phyloP scores from a whole-genome alignment of 2,797 vertebrate genomes.

The Enteromius argenteus region DNA sequence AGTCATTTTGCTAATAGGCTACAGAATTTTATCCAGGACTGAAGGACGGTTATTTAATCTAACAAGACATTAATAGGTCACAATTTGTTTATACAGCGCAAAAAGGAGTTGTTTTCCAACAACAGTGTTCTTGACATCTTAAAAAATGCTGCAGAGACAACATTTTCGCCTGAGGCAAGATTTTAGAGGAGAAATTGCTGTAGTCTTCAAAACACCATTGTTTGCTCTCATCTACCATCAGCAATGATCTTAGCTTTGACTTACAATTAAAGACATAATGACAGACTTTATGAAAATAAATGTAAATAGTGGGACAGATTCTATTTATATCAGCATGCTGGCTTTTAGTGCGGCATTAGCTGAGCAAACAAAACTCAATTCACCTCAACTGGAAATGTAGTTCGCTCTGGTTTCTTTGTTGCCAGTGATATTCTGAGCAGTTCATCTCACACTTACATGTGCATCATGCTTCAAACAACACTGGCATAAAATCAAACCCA shows the following conservation, averaged over 20 bases:
- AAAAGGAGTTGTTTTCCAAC: constrained; percentile 60
- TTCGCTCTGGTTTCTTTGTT: constrained; percentile 8
- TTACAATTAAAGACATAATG: constrained; percentile 53
- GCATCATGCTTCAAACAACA: constrained; percentile 33
- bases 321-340: constrained; percentile 51
- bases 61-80: constrained; percentile 72
- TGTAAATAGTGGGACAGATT: constrained; percentile 15
- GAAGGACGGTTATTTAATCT: constrained; percentile 61
- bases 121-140: constrained; percentile 65
- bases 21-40: constrained; percentile 40
- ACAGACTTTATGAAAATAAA: constrained; percentile 47
- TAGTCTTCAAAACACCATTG: constrained; percentile 44
- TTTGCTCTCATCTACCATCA: constrained; percentile 23
- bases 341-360: constrained; percentile 44
- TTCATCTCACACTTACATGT: constrained; percentile 5
- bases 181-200: constrained; percentile 44
- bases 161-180: constrained; percentile 64
- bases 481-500: constrained; percentile 15
- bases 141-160: constrained; percentile 69
- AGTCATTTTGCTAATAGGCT: constrained; percentile 39
- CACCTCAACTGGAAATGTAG: constrained; percentile 3
- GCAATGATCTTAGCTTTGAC: constrained; percentile 44
- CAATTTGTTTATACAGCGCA: constrained; percentile 69
- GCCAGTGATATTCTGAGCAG: constrained; percentile 22
- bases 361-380: constrained; percentile 24